Base-by-base conservation (phyloP, 1,140 invertebrate species). In the Orius insidiosus region DNA sequence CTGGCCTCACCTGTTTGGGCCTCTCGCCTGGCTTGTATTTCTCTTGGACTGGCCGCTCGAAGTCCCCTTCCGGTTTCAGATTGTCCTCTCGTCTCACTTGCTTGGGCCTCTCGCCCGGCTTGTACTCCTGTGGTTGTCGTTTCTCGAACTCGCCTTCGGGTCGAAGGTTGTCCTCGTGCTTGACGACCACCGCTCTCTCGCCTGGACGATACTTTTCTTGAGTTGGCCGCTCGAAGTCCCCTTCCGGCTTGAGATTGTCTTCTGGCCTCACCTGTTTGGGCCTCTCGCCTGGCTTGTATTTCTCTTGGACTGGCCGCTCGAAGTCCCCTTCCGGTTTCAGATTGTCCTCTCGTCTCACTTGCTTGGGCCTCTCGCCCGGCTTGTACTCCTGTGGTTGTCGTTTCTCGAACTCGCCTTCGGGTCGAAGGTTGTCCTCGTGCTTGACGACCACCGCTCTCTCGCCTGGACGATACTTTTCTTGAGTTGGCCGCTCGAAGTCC, bases 251-350 rank as follows among this genome's bases (percentile, higher is more conserved):
- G 50, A 60, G 42, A 52, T 68, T 61, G 53, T 65, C 46, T 52
- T 56, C 55, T 54, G 41, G 46, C 48, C 50, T 55, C 16, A 39
- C 56, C 9, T 59, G 52, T 4, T 53, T 50, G 14, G 58, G 42
- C 30, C 58, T 51, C 45, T 62, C 61, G 13, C 51, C 59, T 32
- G 30, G 19, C 0, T 14, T 56, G 52, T 10, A 50, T 33, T 37
- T 52, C 35, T 49, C 53, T 50, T 53, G 34, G 16, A 31, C 45
- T 5, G 53, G 53, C 46, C 56, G 55, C 43, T 70, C 63, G 52
- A 76, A 74, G 4, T 75, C 68, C 8, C 71, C 72, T 59, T 74
- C 71, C 1, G 67, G 67, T 46, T 60, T 59, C 0, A 74, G 50
- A 54, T 74, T 74, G 54, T 69, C 71, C 47, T 63, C 52, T 11